Evolutionary conservation across 2,113 vertebrate species (phyloP).

Genomic region (Chaenogobius annularis): DNA sequence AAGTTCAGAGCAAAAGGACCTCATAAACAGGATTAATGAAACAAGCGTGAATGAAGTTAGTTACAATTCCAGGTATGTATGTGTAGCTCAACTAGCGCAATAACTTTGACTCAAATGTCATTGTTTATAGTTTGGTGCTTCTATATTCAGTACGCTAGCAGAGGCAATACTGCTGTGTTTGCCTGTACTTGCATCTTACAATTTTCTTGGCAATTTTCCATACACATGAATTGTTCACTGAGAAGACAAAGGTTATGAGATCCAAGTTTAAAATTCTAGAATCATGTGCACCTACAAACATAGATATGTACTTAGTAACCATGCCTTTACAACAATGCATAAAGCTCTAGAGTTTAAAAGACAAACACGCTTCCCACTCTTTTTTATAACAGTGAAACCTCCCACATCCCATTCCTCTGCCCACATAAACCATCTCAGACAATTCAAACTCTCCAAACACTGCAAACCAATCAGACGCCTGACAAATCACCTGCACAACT

Average conservation of each 20-base stretch:
- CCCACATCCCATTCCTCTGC: slow-evolving; percentile 31
- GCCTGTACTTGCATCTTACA: no score
- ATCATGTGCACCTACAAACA: background rate
- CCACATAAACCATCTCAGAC: slow-evolving; percentile 31
- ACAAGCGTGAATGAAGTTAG: no score
- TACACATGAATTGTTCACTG: background rate
- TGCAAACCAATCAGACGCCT: slow-evolving; percentile 33
- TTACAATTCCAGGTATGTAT: no score
- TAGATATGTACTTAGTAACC: background rate
- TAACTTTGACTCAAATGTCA: no score
- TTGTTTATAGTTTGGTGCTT: no score
- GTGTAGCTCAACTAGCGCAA: no score
- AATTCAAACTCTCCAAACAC: background rate
- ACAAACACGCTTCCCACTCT: background rate
- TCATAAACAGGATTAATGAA: no score
- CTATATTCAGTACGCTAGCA: no score
- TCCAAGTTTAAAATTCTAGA: no score
- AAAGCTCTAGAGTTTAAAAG: background rate
- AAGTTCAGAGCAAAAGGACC: no score
- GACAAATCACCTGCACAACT: slow-evolving; percentile 29
- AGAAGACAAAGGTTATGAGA: background rate
- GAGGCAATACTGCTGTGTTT: no score
- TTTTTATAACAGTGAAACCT: slow-evolving; percentile 7
- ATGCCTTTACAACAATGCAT: background rate
- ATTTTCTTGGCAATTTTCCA: no score